These are phyloP conservation scores for Chrysodeixis includens DNA, from an alignment of 2,888 invertebrate genomes.

Conservation along the genomic window DNA sequence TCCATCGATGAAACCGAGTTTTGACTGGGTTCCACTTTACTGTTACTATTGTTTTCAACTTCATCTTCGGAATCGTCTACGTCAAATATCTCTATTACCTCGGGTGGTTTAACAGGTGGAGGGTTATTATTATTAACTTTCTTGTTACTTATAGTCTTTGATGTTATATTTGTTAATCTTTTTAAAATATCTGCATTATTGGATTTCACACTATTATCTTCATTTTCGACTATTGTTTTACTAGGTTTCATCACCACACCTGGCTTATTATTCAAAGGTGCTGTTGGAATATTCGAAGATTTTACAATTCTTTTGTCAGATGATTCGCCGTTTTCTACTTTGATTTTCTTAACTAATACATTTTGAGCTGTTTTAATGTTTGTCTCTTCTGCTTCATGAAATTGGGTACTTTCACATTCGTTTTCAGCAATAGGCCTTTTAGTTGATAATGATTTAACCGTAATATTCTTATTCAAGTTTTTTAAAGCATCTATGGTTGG, in stretches of 20 bases:
- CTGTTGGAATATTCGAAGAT: slow-evolving; percentile 18
- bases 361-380: slow-evolving; percentile 27
- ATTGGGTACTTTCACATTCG: slow-evolving; percentile 43
- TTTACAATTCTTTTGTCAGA: slow-evolving; percentile 11
- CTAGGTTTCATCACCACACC: slow-evolving; percentile 7
- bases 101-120: slow-evolving; percentile 44
- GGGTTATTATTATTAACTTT: slow-evolving; percentile 7
- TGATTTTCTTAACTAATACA: slow-evolving; percentile 39
- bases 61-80: slow-evolving; percentile 85
- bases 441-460: slow-evolving; percentile 64
- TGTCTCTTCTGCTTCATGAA: slow-evolving; percentile 20
- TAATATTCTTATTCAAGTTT: slow-evolving; percentile 69
- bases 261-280: slow-evolving; percentile 12
- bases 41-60: slow-evolving; percentile 46
- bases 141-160: slow-evolving; percentile 48
- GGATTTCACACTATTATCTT: slow-evolving; percentile 16
- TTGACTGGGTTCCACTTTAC: slow-evolving; percentile 23
- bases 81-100: slow-evolving; percentile 80
- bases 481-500: slow-evolving; percentile 63
- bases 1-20: slow-evolving; percentile 52
- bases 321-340: slow-evolving; percentile 28
- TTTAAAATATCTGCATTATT: slow-evolving; percentile 32
- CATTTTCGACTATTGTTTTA: slow-evolving; percentile 17
- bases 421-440: slow-evolving; percentile 46
- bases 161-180: slow-evolving; percentile 44